A percentile compares a stretch with the other conserved stretches of the same genome.
phyloP scores from a whole-genome alignment of 2,888 invertebrate genomes.

The Sabatieria punctata region DNA sequence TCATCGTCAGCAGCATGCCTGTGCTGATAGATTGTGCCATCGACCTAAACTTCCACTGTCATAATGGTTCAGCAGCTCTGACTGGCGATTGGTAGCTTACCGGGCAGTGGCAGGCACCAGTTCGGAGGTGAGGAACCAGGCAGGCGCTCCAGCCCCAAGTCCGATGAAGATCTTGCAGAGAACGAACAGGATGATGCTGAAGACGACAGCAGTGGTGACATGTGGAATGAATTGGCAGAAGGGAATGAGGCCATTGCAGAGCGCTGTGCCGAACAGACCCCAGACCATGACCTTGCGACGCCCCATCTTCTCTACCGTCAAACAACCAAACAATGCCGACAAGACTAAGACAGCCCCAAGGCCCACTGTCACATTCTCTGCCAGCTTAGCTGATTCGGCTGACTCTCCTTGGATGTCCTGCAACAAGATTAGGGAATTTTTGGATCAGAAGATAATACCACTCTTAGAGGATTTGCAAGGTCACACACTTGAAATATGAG shows the following conservation, averaged over 20 bases:
- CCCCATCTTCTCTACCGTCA: neutral
- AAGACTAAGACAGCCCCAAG: neutral
- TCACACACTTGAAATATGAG: slow-evolving; percentile 20
- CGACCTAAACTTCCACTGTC: no score
- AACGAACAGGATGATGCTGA: no score
- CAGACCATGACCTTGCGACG: slow-evolving; percentile 1
- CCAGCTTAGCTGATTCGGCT: no score
- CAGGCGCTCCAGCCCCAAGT: slow-evolving; percentile 26
- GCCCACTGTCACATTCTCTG: neutral
- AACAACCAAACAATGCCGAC: neutral
- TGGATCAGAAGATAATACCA: no score
- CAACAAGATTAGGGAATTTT: neutral
- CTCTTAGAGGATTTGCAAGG: no score
- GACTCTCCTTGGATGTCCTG: no score
- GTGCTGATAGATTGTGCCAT: slow-evolving; percentile 23
- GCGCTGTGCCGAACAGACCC: slow-evolving; percentile 21
- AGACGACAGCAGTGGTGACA: no score
- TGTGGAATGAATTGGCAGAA: no score
- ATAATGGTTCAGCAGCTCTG: no score
- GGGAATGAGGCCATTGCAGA: slow-evolving; percentile 18
- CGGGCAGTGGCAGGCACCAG: slow-evolving; percentile 14
- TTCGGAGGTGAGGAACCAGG: slow-evolving; percentile 29
- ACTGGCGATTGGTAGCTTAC: no score
- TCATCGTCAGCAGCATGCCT: slow-evolving; percentile 17
- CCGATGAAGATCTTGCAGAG: slow-evolving; percentile 17